These are phyloP conservation scores for Harpalus rubripes DNA, from an alignment of 2,888 invertebrate genomes.

Conservation along the genomic window DNA sequence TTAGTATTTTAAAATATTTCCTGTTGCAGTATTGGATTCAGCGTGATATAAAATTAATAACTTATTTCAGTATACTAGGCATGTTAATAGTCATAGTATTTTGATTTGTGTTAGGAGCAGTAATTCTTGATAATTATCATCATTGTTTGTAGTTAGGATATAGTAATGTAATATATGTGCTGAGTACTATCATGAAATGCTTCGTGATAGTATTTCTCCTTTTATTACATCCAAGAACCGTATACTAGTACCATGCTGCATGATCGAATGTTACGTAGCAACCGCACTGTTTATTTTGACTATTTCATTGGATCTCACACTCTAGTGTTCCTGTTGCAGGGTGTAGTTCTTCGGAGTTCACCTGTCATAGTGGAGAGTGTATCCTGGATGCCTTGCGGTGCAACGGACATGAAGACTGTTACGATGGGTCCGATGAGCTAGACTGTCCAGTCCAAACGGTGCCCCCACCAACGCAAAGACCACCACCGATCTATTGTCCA, in stretches of 20 bases:
- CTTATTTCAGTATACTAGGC: conserved; percentile 59
- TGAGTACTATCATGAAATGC: neutral
- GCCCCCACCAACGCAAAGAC: conserved; percentile 72
- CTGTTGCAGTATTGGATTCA: conserved; percentile 55
- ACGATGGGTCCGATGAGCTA: conserved; percentile 81
- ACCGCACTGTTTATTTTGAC: neutral
- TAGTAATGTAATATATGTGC: conserved; percentile 51
- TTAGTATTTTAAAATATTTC: conserved; percentile 53
- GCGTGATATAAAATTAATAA: conserved; percentile 47
- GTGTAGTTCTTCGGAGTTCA: conserved; percentile 84
- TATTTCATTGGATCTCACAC: neutral
- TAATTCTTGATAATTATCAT: conserved; percentile 54
- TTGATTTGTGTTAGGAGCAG: conserved; percentile 65
- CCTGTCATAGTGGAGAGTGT: conserved; percentile 85
- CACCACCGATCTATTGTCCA: conserved; percentile 70
- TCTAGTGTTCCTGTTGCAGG: conserved; percentile 76
- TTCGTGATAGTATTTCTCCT: neutral
- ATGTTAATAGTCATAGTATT: conserved; percentile 59
- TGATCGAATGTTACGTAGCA: conserved; percentile 63
- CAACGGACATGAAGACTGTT: conserved; percentile 79
- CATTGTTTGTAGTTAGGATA: conserved; percentile 62
- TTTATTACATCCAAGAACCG: neutral
- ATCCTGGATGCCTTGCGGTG: conserved; percentile 77
- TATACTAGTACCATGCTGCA: conserved; percentile 38
- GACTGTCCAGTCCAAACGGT: conserved; percentile 78